These are phyloP conservation scores for Pterostichus niger DNA, from an alignment of 2,888 invertebrate species.

Conservation along the genomic window DNA sequence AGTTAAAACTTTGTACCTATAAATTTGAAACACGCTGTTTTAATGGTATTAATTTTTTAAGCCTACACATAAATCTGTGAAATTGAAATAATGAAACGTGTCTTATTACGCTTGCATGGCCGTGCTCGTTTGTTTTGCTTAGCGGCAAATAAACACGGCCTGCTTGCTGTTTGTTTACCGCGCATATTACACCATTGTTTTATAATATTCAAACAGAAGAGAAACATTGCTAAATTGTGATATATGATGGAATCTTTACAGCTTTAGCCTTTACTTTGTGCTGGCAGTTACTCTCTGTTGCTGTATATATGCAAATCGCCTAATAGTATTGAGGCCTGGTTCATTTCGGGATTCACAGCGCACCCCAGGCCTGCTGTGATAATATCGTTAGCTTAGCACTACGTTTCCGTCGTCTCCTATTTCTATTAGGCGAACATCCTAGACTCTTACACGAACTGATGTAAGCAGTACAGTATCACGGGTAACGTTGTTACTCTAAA, in stretches of 20 bases:
- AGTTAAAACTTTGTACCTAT: slow-evolving; percentile 52
- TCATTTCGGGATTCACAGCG: background rate
- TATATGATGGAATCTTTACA: background rate
- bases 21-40: slow-evolving; percentile 62
- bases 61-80: slow-evolving; percentile 46
- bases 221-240: slow-evolving; percentile 1
- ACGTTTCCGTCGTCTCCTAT: slow-evolving; percentile 30
- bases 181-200: background rate
- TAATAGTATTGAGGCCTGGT: slow-evolving; percentile 4
- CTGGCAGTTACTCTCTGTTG: background rate
- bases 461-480: too few relatives aligned
- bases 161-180: background rate
- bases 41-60: slow-evolving; percentile 65
- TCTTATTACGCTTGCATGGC: slow-evolving; percentile 20
- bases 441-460: background rate
- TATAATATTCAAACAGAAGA: too few relatives aligned
- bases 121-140: slow-evolving; percentile 27
- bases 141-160: slow-evolving; percentile 23
- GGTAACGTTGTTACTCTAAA: too few relatives aligned
- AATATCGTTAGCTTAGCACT: slow-evolving; percentile 42
- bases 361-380: slow-evolving; percentile 10
- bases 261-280: background rate
- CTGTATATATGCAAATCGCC: background rate
- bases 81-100: slow-evolving; percentile 43
- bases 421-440: slow-evolving; percentile 3